Percentiles rank a stretch among this genome's conserved stretches.
These are phyloP conservation scores for Rhegmatorhina hoffmannsi DNA, from an alignment of 2,113 vertebrate genomes.

Conservation along the genomic window DNA sequence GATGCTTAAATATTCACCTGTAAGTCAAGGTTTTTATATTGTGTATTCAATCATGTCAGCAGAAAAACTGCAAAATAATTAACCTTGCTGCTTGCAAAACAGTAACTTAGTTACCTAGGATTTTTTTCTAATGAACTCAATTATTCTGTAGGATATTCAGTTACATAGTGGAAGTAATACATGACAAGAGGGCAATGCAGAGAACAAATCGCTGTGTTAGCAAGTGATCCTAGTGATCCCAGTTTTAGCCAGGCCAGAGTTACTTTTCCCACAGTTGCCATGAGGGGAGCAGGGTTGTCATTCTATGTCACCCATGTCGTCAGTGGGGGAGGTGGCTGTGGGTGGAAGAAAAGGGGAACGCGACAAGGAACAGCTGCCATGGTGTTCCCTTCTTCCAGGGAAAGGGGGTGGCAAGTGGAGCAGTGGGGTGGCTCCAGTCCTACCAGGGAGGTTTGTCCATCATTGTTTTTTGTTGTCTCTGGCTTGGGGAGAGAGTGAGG, in stretches of 20 bases:
- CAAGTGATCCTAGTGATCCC: neutral
- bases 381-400: neutral
- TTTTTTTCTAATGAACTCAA: neutral
- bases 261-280: neutral
- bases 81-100: neutral
- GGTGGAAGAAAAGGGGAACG: neutral
- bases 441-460: rapidly evolving
- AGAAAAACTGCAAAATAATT: neutral
- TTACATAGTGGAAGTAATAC: neutral
- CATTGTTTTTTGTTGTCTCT: neutral
- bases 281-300: neutral
- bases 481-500: neutral
- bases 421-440: neutral
- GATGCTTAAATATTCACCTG: neutral
- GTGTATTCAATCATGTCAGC: neutral
- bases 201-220: neutral
- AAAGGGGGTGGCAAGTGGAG: rapidly evolving
- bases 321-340: neutral
- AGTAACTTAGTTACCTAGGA: neutral
- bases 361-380: rapidly evolving
- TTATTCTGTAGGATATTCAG: neutral
- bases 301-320: neutral
- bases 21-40: neutral
- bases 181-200: neutral
- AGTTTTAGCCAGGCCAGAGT: neutral